Conservation (phyloP, 2,888 invertebrate species). For the Corbicula japonica region DNA sequence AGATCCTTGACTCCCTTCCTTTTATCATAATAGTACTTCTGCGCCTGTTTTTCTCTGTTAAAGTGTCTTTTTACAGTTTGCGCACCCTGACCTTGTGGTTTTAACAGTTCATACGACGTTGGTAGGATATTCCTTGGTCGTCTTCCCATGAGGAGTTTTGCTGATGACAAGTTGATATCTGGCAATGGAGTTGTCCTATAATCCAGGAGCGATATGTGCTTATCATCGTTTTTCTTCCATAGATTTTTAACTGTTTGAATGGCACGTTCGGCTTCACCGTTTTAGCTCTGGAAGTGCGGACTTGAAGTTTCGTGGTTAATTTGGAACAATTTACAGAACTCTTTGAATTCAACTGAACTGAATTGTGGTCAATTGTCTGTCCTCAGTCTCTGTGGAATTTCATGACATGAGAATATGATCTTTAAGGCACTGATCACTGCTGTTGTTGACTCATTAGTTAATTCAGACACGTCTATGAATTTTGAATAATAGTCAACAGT, state of each 20-base stretch:
- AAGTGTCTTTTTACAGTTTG: not conserved
- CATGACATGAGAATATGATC: slow-evolving; percentile 36
- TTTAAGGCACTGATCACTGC: slow-evolving; percentile 48
- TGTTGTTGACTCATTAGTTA: slow-evolving; percentile 30
- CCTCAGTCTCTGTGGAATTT: slow-evolving; percentile 28
- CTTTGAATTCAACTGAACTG: slow-evolving; percentile 26
- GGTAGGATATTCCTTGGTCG: slow-evolving; percentile 35
- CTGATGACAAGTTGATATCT: slow-evolving; percentile 23
- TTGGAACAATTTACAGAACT: slow-evolving; percentile 28
- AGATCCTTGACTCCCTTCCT: not conserved
- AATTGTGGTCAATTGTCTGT: slow-evolving; percentile 53
- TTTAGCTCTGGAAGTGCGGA: slow-evolving; percentile 28
- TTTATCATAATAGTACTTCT: slow-evolving; percentile 16
- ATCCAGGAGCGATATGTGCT: slow-evolving; percentile 36
- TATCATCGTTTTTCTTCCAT: slow-evolving; percentile 45
- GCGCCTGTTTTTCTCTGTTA: slow-evolving; percentile 17
- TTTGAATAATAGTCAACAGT: slow-evolving; percentile 56
- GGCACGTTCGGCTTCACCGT: slow-evolving; percentile 42
- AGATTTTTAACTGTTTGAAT: slow-evolving; percentile 56
- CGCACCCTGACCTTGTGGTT: not conserved
- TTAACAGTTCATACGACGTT: slow-evolving; percentile 23
- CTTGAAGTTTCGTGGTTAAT: slow-evolving; percentile 38
- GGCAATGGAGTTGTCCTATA: slow-evolving; percentile 47
- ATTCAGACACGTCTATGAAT: slow-evolving; percentile 53
- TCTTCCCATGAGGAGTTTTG: slow-evolving; percentile 26